Evolutionary conservation across 2,797 vertebrate species (phyloP), one percentile per base, ranked within the genome.

Genomic region (Myoxocephalus aenaeus): DNA sequence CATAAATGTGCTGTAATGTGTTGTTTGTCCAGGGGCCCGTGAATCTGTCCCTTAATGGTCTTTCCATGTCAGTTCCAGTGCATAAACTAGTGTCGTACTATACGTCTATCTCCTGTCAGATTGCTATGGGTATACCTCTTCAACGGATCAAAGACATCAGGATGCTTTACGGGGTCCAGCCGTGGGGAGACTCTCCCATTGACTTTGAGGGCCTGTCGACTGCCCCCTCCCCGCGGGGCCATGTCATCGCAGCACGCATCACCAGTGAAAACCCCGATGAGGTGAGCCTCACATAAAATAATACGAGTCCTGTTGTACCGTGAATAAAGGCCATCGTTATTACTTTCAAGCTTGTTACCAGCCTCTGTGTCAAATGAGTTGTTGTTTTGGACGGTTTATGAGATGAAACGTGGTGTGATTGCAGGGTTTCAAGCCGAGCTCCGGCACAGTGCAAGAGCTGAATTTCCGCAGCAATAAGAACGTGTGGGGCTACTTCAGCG

Each of bases 381-480:
- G 34, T 7, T 27, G 3, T 8, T 25, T 20, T 14, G 9, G n/a
- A n/a, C n/a, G n/a, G 3, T 68, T 36, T 8, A 25, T 54, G 17
- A 66, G 20, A 9, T 68, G 13, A 81, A 59, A 29, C 79, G 20
- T 36, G 27, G 8, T 77, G 25, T 86, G 36, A 38, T 86, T 82
- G 50, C 91, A 99, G 98, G 98, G 98, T n/a, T 99, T 99, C 90
- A 99, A 99, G 83, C 98, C 98, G 27, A 99, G 98, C 82, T 99
- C 98, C 0, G 98, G 98, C 79, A 99, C 98, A 0, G 98, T 99
- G 27, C 98, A 99, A 85, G 98, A 99, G 80, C 94, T 99, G 86
- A 99, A 99, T 91, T 99, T 99, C 89, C 97, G 98, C 85, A 99
- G 98, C 93, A 99, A 97, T 85, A 99, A 99, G 90, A 99, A 99